Evolutionary conservation across 2,797 vertebrate species (phyloP).

Genomic region (Brachyalestes nurse): DNA sequence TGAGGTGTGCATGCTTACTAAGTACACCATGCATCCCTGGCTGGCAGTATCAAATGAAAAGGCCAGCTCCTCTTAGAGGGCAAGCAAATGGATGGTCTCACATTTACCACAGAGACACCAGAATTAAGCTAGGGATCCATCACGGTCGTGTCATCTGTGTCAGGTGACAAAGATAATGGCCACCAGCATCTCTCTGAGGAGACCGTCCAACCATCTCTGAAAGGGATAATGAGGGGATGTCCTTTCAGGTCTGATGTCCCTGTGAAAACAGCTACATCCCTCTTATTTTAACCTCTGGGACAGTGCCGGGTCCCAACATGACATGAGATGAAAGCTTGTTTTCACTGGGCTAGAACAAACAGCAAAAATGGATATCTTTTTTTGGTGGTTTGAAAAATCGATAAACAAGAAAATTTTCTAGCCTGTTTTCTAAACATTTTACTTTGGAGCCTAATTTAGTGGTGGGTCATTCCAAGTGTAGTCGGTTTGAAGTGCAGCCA

Average conservation of each 20-base stretch:
- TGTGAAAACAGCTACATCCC: slow-evolving; percentile 51
- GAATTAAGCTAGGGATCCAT: slow-evolving; percentile 60
- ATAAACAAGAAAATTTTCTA: too few relatives aligned
- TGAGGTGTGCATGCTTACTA: slow-evolving; percentile 35
- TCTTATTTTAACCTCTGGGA: slow-evolving; percentile 48
- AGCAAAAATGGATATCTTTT: not conserved
- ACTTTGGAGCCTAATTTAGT: too few relatives aligned
- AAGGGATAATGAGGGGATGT: slow-evolving; percentile 50
- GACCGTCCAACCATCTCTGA: slow-evolving; percentile 45
- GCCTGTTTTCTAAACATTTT: too few relatives aligned
- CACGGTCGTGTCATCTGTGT: slow-evolving; percentile 62
- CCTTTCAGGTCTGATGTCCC: slow-evolving; percentile 57
- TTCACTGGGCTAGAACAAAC: slow-evolving; percentile 33
- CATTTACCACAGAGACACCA: slow-evolving; percentile 57
- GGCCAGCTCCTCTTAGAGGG: slow-evolving; percentile 67
- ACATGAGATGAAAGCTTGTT: slow-evolving; percentile 50
- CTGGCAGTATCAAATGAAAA: slow-evolving; percentile 67
- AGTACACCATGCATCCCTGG: slow-evolving; percentile 55
- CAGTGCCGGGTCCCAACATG: slow-evolving; percentile 50
- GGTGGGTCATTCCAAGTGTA: too few relatives aligned
- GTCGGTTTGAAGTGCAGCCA: too few relatives aligned
- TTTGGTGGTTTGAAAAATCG: not conserved
- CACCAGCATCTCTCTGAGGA: slow-evolving; percentile 55
- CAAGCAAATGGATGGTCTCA: slow-evolving; percentile 69
- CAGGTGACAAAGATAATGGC: slow-evolving; percentile 68